Conservation (phyloP, 2,797 vertebrate species). For the Bradypodion pumilum region DNA sequence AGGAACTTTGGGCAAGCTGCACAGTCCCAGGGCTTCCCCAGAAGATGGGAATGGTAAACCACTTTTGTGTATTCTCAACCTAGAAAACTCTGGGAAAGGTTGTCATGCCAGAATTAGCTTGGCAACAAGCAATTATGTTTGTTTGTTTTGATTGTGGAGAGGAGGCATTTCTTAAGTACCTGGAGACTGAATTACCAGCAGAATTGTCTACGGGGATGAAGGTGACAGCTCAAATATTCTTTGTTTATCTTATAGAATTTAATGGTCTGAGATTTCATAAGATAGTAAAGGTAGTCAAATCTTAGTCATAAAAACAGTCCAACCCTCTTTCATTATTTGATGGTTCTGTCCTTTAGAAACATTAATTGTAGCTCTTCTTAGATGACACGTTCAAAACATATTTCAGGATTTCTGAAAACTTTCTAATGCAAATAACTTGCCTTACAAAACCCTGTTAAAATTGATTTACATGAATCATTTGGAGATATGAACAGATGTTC, state of each 20-base stretch:
- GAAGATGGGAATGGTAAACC: no score
- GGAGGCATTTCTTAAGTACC: neutral
- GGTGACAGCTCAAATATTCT: no score
- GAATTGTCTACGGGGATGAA: neutral
- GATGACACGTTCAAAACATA: neutral
- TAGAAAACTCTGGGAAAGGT: no score
- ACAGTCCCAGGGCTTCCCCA: no score
- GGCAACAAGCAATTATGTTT: no score
- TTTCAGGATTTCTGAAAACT: constrained; percentile 34
- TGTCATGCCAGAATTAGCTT: no score
- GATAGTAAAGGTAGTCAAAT: constrained; percentile 1
- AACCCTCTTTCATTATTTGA: neutral
- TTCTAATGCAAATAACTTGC: neutral
- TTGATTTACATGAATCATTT: neutral
- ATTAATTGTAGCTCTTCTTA: constrained; percentile 6
- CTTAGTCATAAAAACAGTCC: neutral
- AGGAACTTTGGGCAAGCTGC: no score
- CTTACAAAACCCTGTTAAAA: neutral
- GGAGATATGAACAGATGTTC: neutral
- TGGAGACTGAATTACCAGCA: neutral
- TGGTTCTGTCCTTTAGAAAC: constrained; percentile 9
- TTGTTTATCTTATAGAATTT: neutral
- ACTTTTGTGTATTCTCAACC: no score
- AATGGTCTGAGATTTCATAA: neutral
- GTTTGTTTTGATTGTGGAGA: no score